Evolutionary conservation across 2,888 invertebrate species (phyloP).

Genomic region (Eupithecia pulchellata): DNA sequence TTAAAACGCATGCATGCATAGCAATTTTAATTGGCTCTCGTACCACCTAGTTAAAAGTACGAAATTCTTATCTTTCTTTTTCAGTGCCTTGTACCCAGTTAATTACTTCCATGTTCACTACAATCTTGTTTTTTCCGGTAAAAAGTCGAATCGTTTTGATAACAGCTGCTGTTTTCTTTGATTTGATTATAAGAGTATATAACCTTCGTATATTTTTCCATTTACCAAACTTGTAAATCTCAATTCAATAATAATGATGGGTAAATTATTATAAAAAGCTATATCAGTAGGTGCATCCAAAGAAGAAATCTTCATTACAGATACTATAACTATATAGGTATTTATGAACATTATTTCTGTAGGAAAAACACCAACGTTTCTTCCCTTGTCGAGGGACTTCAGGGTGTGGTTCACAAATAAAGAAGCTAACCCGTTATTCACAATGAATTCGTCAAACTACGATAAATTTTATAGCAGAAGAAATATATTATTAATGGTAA

Average conservation of each 20-base stretch:
- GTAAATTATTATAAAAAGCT: background rate
- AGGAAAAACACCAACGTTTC: no score
- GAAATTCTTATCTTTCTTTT: slow-evolving; percentile 4
- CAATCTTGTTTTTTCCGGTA: slow-evolving; percentile 9
- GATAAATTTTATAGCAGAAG: no score
- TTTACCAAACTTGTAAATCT: background rate
- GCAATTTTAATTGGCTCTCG: background rate
- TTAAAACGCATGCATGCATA: background rate
- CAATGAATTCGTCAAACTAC: no score
- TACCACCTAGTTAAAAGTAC: background rate
- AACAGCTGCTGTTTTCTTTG: slow-evolving; percentile 7
- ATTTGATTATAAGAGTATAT: no score
- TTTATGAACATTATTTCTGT: no score
- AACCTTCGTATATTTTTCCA: background rate
- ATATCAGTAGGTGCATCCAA: no score
- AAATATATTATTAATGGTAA: no score
- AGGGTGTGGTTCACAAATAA: no score
- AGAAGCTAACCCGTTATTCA: no score
- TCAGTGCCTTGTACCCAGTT: background rate
- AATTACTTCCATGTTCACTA: slow-evolving; percentile 1
- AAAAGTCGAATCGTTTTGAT: slow-evolving; percentile 3
- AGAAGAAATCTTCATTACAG: no score
- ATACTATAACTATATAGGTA: no score
- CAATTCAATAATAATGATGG: background rate
- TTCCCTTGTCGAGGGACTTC: no score